Evolutionary conservation across 1,140 invertebrate species (phyloP), one percentile per base, ranked within the genome.

Genomic region (Formica selysi): DNA sequence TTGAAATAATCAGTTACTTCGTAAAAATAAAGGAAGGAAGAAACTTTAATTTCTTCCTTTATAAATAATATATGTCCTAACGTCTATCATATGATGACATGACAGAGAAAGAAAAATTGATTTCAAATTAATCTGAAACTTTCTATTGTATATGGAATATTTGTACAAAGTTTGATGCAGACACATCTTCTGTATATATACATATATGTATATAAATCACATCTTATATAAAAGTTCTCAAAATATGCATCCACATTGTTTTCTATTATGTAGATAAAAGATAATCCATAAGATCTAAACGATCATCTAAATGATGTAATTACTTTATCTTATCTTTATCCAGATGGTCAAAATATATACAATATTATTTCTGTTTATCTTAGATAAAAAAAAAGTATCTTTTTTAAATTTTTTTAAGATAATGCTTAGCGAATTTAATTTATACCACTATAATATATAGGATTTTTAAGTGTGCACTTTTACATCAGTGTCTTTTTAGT

Each of bases 11-110:
- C 11, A 68, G 7, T 59, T 5, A 76, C 1, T 0, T 10, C 3
- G 0, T 61, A n/a, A 19, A 76, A 76, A 76, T 26, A 71, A 26
- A 59, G 36, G 4, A 74, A 59, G 38, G 19, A 76, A 76, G 19
- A 36, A 19, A 16, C 13, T 13, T 13, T 3, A 13, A 48, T 5
- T 32, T 51, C 16, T 51, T 16, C 2, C 0, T 26, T 26, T 70
- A 3, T 38, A 8, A 44, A 70, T 16, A 38, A 64, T 26, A 74
- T 57, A 16, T 57, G 32, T 32, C 32, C 3, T 62, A 29, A 32
- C 6, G 16, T 29, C 6, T 64, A 64, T 64, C 4, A 73, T 32
- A 32, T 32, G 32, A 3, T n/a, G 32, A 3, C n/a, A 22, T 8
- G 26, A 48, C n/a, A 32, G 3, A 26, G 2, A 13, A 54, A 54